A percentile compares a stretch with the other conserved stretches of the same genome.
Evolutionary conservation across 2,888 invertebrate species (phyloP).

Genomic region (Sipunculus nudus): DNA sequence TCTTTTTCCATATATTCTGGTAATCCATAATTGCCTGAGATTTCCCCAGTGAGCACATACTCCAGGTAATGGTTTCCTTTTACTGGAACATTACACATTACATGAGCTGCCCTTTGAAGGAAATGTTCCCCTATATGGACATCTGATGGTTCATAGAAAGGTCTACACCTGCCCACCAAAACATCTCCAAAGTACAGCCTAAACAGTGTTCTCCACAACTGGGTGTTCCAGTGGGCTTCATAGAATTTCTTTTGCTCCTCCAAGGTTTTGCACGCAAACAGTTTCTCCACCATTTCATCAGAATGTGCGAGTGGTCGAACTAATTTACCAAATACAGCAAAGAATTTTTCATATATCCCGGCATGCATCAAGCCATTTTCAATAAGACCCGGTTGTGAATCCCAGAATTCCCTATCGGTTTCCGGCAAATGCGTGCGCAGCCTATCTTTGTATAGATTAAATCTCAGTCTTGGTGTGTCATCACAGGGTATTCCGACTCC

Average conservation of each 20-base stretch:
- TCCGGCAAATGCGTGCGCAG: not conserved
- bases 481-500: not conserved
- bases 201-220: not conserved
- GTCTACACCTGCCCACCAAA: not conserved
- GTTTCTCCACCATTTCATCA: not conserved
- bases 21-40: not conserved
- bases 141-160: not conserved
- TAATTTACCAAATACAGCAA: not conserved
- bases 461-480: not conserved
- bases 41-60: not conserved
- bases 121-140: not conserved
- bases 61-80: not conserved
- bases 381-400: not conserved
- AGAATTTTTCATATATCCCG: not conserved
- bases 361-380: not conserved
- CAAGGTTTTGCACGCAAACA: not conserved
- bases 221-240: not conserved
- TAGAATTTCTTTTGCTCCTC: not conserved
- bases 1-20: not conserved
- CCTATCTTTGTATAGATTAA: not conserved
- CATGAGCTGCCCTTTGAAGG: not conserved
- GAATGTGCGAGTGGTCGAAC: not conserved
- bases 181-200: constrained; percentile 2
- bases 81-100: not conserved
- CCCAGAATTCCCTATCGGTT: not conserved